Conservation (phyloP, 2,113 vertebrate species). For the Manacus vitellinus region DNA sequence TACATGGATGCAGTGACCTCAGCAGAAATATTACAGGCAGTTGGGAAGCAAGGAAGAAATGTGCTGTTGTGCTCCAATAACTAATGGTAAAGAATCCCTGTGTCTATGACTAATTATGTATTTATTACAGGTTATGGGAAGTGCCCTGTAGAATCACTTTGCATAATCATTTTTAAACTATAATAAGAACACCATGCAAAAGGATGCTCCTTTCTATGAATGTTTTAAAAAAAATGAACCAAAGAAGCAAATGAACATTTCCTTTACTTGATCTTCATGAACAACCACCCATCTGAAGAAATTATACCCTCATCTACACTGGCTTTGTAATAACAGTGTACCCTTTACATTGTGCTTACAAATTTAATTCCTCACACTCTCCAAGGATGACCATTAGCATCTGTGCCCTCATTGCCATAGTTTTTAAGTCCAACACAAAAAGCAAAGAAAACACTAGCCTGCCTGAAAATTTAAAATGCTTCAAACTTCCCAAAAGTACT, state of each 20-base stretch:
- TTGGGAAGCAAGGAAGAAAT: not conserved
- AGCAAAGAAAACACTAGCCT: not conserved
- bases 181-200: not conserved
- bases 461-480: not conserved
- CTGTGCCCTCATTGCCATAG: not conserved
- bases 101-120: not conserved
- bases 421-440: not conserved
- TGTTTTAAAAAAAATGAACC: rapidly evolving
- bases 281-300: not conserved
- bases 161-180: not conserved
- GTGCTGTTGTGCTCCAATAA: not conserved
- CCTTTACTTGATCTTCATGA: not conserved
- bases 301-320: not conserved
- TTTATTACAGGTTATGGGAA: not conserved
- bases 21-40: not conserved
- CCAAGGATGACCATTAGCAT: not conserved
- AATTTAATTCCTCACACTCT: not conserved
- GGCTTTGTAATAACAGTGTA: not conserved
- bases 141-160: not conserved
- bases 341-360: not conserved
- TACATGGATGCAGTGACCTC: not conserved
- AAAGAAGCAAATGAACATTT: not conserved
- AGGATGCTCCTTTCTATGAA: not conserved
- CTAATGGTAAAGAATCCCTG: not conserved
- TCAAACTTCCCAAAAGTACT: not conserved